These are phyloP conservation scores for Drosophila mettleri DNA, from an alignment of 2,888 invertebrate genomes.

Conservation along the genomic window DNA sequence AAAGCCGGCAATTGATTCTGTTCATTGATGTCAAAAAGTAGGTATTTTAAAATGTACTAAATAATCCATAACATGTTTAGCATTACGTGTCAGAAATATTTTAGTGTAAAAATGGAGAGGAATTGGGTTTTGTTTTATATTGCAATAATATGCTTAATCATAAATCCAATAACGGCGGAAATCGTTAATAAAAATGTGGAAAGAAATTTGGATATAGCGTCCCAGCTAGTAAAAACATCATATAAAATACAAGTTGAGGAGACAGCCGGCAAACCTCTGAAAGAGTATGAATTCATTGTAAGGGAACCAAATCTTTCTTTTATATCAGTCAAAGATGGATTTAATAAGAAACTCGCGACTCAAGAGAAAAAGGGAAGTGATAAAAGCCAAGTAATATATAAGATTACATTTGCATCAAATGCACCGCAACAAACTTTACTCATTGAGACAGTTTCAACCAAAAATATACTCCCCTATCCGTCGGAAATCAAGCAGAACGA, in stretches of 20 bases:
- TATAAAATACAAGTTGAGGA: conserved; percentile 94
- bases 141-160: conserved; percentile 24
- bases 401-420: conserved; percentile 86
- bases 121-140: conserved; percentile 24
- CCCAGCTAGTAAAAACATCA: conserved; percentile 94
- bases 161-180: conserved; percentile 86
- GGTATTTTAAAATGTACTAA: conserved; percentile 25
- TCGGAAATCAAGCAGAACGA: conserved; percentile 95
- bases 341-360: conserved; percentile 87
- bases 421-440: conserved; percentile 76
- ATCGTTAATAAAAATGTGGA: conserved; percentile 92
- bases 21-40: background rate
- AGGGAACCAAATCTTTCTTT: conserved; percentile 89
- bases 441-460: conserved; percentile 91
- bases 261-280: conserved; percentile 89
- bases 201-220: conserved; percentile 93
- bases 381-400: conserved; percentile 87
- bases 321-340: conserved; percentile 89
- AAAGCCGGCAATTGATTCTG: conserved; percentile 1
- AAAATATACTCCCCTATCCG: conserved; percentile 93
- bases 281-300: conserved; percentile 89
- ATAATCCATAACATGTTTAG: conserved; percentile 26
- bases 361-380: conserved; percentile 85
- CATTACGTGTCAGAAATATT: conserved; percentile 53
- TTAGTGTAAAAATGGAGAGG: conserved; percentile 36